phyloP scores from a whole-genome alignment of 2,113 vertebrate genomes.

The Sebastes fasciatus region DNA sequence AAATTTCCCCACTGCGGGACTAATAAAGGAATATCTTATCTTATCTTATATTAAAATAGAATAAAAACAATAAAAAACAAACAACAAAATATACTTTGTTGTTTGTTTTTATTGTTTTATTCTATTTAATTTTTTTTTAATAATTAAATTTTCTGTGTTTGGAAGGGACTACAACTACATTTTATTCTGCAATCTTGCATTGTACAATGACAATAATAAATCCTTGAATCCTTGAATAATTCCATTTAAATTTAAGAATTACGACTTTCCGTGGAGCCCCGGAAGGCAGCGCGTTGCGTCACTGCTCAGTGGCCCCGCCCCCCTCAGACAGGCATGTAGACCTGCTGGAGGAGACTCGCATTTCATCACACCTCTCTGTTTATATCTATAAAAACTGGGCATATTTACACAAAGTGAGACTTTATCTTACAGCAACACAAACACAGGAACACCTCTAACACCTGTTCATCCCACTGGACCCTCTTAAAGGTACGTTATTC shows the following conservation, averaged over 20 bases:
- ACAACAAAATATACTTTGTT: too few relatives aligned
- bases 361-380: conserved; percentile 33
- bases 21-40: too few relatives aligned
- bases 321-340: conserved; percentile 24
- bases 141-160: neutral
- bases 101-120: too few relatives aligned
- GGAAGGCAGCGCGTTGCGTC: neutral
- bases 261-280: neutral
- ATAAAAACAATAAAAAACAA: too few relatives aligned
- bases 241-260: neutral
- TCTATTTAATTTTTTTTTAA: too few relatives aligned
- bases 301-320: conserved; percentile 28
- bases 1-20: too few relatives aligned
- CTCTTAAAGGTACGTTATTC: conserved; percentile 45
- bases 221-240: neutral
- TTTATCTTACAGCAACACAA: neutral
- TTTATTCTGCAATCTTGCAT: neutral
- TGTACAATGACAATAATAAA: neutral
- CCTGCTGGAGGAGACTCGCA: neutral
- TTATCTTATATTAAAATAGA: too few relatives aligned
- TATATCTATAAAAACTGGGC: conserved; percentile 27
- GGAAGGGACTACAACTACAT: too few relatives aligned
- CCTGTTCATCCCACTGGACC: neutral
- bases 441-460: neutral
- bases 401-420: neutral